Percentiles rank a stretch among this genome's conserved stretches.
Evolutionary conservation across 1,140 invertebrate species (phyloP).

Genomic region (Callitettix versicolor): DNA sequence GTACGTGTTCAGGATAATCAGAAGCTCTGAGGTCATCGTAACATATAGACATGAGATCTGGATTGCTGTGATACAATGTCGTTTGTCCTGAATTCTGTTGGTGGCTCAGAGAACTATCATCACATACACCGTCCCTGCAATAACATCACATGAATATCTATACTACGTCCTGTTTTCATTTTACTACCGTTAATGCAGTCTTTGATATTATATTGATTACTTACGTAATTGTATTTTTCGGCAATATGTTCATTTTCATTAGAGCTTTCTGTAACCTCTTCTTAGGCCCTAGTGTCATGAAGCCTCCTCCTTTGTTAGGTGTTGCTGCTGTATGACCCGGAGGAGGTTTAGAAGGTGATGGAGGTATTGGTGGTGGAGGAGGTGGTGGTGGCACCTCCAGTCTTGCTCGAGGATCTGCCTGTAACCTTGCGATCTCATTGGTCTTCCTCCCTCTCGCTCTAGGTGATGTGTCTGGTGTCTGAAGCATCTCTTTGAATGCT

Average conservation of each 20-base stretch:
- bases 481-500: slow-evolving; percentile 74
- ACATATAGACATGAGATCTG: slow-evolving; percentile 72
- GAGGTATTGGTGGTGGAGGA: slow-evolving; percentile 15
- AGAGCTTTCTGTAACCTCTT: slow-evolving; percentile 75
- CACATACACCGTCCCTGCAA: slow-evolving; percentile 18
- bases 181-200: too few species aligned
- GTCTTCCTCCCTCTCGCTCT: slow-evolving; percentile 46
- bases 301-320: slow-evolving; percentile 44
- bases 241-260: slow-evolving; percentile 83
- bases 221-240: slow-evolving; percentile 70
- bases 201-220: too few species aligned
- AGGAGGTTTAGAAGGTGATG: slow-evolving; percentile 14
- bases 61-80: slow-evolving; percentile 73
- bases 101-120: slow-evolving; percentile 25
- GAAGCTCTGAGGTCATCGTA: slow-evolving; percentile 61
- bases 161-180: slow-evolving; percentile 15
- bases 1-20: slow-evolving; percentile 92
- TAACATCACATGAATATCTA: not conserved
- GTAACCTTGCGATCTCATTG: slow-evolving; percentile 47
- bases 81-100: slow-evolving; percentile 10
- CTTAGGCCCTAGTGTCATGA: slow-evolving; percentile 80
- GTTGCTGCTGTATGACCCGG: slow-evolving; percentile 29
- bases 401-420: slow-evolving; percentile 52
- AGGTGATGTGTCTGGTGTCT: slow-evolving; percentile 72
- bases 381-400: slow-evolving; percentile 31